Evolutionary conservation across 1,140 invertebrate genomes (phyloP), one percentile per base, ranked within the genome.

Genomic region (Lepidurus packardi): DNA sequence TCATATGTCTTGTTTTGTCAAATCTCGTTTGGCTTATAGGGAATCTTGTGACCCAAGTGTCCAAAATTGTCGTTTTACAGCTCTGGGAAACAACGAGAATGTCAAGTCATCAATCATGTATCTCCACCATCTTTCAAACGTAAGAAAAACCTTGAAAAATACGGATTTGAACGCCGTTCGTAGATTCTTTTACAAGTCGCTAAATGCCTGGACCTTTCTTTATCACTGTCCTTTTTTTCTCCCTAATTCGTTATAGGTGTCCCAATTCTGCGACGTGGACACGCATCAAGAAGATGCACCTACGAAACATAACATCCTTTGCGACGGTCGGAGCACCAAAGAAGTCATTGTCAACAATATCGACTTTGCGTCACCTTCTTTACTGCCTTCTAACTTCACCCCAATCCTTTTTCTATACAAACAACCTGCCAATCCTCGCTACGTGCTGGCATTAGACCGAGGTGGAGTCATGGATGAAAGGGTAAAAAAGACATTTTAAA

Each of bases 241-340:
- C 73, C 41, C 75, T 78, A 53, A 74, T 79, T 73, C 77, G 41
- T 81, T 85, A 25, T 83, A 87, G 81, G 85, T 89, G 0, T 85
- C 83, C 0, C 86, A 88, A 80, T 91, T 91, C 82, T 91, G 90
- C 81, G 89, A 90, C 81, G 85, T 87, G 47, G 84, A 85, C 6
- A 88, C 86, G 77, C 90, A 91, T 82, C 87, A 91, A 82, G 83
- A 85, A 25, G 86, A 87, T 77, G 88, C 89, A 1, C 90, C 90
- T 0, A 91, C 89, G n/a, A 90, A 90, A 82, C 91, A 92, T 45
- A 92, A 92, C 84, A 84, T 87, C 21, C 84, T 91, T 16, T 92
- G 91, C 82, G 83, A 88, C 75, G 85, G 88, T 65, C 84, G 86
- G 47, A 90, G 89, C 81, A 87, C 88, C 4, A 86, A 88, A 83